Percentiles rank a stretch among this genome's conserved stretches.
Conservation (phyloP, 2,888 invertebrate species). For the Machimus rusticus region DNA sequence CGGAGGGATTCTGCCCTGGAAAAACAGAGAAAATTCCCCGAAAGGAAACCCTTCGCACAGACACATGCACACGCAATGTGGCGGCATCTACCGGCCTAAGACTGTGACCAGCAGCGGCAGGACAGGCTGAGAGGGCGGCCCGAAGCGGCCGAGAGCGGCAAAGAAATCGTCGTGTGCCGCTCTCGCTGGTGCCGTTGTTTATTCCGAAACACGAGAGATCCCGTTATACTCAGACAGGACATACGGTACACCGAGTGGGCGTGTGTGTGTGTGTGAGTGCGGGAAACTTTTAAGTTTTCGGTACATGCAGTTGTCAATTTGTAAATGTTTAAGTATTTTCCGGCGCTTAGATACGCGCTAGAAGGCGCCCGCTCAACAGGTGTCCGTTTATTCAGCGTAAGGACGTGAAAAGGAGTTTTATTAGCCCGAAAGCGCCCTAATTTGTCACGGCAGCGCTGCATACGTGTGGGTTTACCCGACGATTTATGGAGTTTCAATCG, state of each 20-base stretch:
- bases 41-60: not conserved
- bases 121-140: not conserved
- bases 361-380: slow-evolving; percentile 16
- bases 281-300: slow-evolving; percentile 31
- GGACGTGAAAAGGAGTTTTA: slow-evolving; percentile 37
- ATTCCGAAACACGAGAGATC: slow-evolving; percentile 14
- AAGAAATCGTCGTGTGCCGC: not conserved
- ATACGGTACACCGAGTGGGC: not conserved
- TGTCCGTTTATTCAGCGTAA: slow-evolving; percentile 27
- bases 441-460: slow-evolving; percentile 14
- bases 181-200: not conserved
- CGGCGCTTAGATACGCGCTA: slow-evolving; percentile 32
- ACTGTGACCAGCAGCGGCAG: not conserved
- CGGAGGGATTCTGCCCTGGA: slow-evolving; percentile 5
- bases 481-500: slow-evolving; percentile 24
- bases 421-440: slow-evolving; percentile 26
- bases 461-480: not conserved
- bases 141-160: not conserved
- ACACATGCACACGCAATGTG: not conserved
- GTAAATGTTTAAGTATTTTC: slow-evolving; percentile 38
- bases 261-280: slow-evolving; percentile 15
- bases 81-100: not conserved
- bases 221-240: not conserved
- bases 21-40: slow-evolving; percentile 15
- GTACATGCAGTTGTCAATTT: slow-evolving; percentile 39